Percentiles rank a stretch among this genome's conserved stretches.
phyloP scores from a whole-genome alignment of 2,888 invertebrate genomes.

The Phalangium opilio region DNA sequence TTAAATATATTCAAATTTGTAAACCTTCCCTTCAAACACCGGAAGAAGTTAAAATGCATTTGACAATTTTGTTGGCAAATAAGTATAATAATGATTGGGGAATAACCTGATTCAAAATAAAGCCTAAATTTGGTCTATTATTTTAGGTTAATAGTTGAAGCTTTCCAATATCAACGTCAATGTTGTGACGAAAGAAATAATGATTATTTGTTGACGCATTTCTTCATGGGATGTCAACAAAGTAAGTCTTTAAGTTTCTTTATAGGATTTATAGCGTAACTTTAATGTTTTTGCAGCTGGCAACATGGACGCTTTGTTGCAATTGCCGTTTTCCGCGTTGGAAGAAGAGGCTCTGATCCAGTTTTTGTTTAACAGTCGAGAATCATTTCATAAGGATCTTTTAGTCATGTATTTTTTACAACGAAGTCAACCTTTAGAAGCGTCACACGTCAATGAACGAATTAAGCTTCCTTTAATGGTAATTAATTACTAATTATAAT shows the following conservation, averaged over 20 bases:
- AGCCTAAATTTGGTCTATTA: too few species aligned
- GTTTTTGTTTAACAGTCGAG: constrained; percentile 43
- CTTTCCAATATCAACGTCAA: constrained; percentile 45
- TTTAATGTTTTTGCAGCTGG: constrained; percentile 9
- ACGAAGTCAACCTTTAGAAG: constrained; percentile 35
- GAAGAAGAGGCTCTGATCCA: constrained; percentile 53
- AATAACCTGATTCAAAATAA: too few species aligned
- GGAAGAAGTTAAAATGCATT: constrained; percentile 36
- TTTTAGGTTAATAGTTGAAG: constrained; percentile 42
- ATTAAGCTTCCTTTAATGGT: constrained; percentile 26
- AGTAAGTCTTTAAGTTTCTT: constrained; percentile 33
- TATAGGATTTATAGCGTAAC: background rate
- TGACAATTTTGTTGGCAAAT: constrained; percentile 46
- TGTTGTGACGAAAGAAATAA: constrained; percentile 38
- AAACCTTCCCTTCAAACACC: constrained; percentile 40
- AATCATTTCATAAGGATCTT: constrained; percentile 44
- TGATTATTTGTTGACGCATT: constrained; percentile 40
- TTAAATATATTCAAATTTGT: constrained; percentile 49
- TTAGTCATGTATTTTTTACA: constrained; percentile 52
- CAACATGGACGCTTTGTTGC: constrained; percentile 41
- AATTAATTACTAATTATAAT: constrained; percentile 1
- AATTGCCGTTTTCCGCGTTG: constrained; percentile 42
- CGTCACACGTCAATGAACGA: constrained; percentile 32
- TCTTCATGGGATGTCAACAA: constrained; percentile 39
- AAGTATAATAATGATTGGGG: too few species aligned